phyloP scores from a whole-genome alignment of 2,797 vertebrate genomes.

The Gobio occitaniae region DNA sequence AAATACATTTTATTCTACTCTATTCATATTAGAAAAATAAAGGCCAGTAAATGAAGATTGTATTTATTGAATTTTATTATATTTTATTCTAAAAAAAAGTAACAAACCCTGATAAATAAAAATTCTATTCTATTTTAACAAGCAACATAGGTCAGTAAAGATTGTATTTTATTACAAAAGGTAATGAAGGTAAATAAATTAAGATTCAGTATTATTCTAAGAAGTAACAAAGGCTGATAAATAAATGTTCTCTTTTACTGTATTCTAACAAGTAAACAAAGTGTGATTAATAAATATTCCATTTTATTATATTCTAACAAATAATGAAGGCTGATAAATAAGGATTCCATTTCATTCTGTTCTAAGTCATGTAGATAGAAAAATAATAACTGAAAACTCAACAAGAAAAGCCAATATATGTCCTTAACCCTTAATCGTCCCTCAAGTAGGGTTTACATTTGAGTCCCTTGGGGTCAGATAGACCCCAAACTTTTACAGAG shows the following conservation, averaged over 20 bases:
- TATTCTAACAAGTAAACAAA: background rate
- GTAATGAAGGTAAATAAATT: background rate
- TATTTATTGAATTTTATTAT: background rate
- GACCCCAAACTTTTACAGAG: no score
- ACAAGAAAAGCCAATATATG: background rate
- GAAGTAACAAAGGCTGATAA: background rate
- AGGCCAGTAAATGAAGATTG: no score
- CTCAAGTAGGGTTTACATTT: no score
- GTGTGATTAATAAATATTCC: background rate
- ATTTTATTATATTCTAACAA: background rate
- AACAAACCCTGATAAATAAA: background rate
- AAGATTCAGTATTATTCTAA: background rate
- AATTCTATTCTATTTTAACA: background rate
- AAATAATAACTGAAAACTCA: constrained; percentile 1
- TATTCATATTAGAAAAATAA: no score
- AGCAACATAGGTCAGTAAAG: background rate
- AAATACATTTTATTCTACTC: background rate
- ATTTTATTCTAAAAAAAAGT: background rate
- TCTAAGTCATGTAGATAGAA: background rate
- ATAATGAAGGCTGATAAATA: background rate
- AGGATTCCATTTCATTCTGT: background rate
- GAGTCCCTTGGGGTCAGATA: no score
- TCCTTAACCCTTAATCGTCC: background rate
- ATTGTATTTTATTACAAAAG: background rate
- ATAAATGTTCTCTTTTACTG: background rate